A percentile compares a stretch with the other conserved stretches of the same genome.
These are phyloP conservation scores for Ophion obscuratus DNA, from an alignment of 2,888 invertebrate species.

Conservation along the genomic window DNA sequence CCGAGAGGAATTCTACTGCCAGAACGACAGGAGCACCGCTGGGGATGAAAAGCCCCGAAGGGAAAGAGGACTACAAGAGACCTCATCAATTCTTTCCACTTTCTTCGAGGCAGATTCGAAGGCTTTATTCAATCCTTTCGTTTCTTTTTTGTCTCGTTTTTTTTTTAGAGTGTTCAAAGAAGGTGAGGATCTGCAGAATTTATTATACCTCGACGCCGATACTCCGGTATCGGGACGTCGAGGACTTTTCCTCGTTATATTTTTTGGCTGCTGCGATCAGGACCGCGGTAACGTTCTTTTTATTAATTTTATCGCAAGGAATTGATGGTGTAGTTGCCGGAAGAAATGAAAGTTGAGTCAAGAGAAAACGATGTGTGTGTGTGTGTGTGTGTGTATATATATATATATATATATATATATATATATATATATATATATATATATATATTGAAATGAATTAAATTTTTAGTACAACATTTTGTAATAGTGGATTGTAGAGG, in stretches of 20 bases:
- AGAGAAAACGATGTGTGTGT: not conserved
- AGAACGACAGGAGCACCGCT: conserved; percentile 21
- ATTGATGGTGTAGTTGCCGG: conserved; percentile 60
- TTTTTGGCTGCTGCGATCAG: conserved; percentile 39
- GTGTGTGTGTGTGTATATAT: too few species aligned
- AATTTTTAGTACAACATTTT: too few species aligned
- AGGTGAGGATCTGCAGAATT: conserved; percentile 51
- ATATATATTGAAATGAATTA: too few species aligned
- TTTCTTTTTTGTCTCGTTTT: conserved; percentile 48
- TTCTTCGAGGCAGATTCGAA: conserved; percentile 27
- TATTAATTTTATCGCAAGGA: conserved; percentile 61
- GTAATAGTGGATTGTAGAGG: too few species aligned
- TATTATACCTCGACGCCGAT: conserved; percentile 57
- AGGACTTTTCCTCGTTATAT: conserved; percentile 62
- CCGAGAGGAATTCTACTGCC: conserved; percentile 40
- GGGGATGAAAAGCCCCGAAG: not conserved
- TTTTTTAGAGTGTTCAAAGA: conserved; percentile 35
- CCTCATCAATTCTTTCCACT: conserved; percentile 38
- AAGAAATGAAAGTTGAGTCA: conserved; percentile 45
- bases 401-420: too few species aligned
- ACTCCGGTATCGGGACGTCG: conserved; percentile 45
- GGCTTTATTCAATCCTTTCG: conserved; percentile 42
- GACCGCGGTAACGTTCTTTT: conserved; percentile 24
- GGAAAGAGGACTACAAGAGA: conserved; percentile 30
- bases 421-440: too few species aligned